A percentile compares a stretch with the other conserved stretches of the same genome.
Conservation (phyloP, 2,888 invertebrate species). For the Melolontha melolontha region DNA sequence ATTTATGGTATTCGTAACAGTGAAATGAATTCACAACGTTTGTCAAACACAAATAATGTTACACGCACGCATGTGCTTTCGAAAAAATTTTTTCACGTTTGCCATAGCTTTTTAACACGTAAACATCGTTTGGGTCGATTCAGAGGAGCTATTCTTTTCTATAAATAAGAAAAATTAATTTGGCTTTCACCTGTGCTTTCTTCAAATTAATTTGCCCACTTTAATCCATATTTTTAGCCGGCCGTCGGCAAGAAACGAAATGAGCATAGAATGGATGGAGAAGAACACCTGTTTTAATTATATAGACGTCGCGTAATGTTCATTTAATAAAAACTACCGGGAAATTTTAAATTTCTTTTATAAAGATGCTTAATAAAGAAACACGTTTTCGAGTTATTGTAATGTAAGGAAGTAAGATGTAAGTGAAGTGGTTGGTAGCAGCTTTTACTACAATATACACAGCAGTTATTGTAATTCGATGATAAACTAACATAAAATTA, state of each 20-base stretch:
- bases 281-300: constrained; percentile 35
- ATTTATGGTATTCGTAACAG: constrained; percentile 30
- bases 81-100: constrained; percentile 9
- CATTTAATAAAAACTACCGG: constrained; percentile 14
- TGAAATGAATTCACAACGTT: constrained; percentile 32
- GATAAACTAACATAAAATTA: no score
- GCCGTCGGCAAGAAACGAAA: constrained; percentile 3
- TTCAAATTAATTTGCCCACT: constrained; percentile 40
- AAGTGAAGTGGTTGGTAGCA: no score
- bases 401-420: no score
- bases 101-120: constrained; percentile 1
- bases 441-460: no score
- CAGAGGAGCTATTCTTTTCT: constrained; percentile 5
- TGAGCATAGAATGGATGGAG: neutral
- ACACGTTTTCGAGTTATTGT: no score
- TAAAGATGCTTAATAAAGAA: neutral
- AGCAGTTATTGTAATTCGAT: no score
- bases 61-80: constrained; percentile 2
- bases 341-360: constrained; percentile 1
- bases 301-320: constrained; percentile 26
- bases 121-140: constrained; percentile 4
- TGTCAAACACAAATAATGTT: constrained; percentile 32
- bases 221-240: constrained; percentile 31
- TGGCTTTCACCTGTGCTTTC: constrained; percentile 37
- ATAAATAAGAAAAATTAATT: constrained; percentile 41